Evolutionary conservation across 2,797 vertebrate genomes (phyloP).

Genomic region (Hippocampus kuda): DNA sequence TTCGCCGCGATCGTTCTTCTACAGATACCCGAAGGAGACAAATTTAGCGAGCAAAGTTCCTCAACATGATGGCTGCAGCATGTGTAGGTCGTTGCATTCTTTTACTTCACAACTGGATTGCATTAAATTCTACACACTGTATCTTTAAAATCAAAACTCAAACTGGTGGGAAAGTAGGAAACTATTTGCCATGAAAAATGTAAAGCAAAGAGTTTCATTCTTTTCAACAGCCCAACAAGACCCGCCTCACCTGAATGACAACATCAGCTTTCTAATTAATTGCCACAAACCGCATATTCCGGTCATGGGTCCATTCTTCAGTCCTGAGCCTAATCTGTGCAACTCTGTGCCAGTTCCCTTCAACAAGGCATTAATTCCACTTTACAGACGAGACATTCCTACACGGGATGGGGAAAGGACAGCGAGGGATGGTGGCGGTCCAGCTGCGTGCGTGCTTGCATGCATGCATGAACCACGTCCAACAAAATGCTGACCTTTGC

Average conservation of each 20-base stretch:
- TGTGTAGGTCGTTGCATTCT: too few relatives aligned
- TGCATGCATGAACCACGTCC: conserved; percentile 38
- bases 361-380: conserved; percentile 46
- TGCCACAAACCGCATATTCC: conserved; percentile 47
- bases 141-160: too few relatives aligned
- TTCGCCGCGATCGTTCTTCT: too few relatives aligned
- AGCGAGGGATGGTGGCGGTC: conserved; percentile 16
- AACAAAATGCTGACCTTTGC: conserved; percentile 58
- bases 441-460: conserved; percentile 31
- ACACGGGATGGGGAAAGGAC: neutral
- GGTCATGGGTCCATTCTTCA: conserved; percentile 31
- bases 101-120: too few relatives aligned
- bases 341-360: conserved; percentile 45
- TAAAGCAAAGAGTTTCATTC: neutral
- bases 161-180: too few relatives aligned
- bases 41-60: too few relatives aligned
- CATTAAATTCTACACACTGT: too few relatives aligned
- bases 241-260: neutral
- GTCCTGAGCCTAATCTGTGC: conserved; percentile 50
- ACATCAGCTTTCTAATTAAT: conserved; percentile 8
- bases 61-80: too few relatives aligned
- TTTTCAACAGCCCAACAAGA: neutral
- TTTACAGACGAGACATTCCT: conserved; percentile 43
- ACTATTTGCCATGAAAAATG: too few relatives aligned
- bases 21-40: too few relatives aligned